Conservation (phyloP, 2,888 invertebrate genomes). For the Galerucella calmariensis region DNA sequence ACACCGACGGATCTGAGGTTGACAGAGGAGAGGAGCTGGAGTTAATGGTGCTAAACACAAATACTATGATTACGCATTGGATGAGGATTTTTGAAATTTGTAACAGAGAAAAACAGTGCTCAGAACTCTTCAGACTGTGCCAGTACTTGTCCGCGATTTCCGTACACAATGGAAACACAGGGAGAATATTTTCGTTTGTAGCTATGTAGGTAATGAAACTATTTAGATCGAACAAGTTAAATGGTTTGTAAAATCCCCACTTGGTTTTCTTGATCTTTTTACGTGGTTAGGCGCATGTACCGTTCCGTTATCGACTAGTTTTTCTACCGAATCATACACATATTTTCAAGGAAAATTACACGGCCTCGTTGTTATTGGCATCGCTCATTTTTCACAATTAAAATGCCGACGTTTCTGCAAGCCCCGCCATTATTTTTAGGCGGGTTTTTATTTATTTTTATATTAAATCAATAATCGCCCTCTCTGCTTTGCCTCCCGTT, state of each 20-base stretch:
- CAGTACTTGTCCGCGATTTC: too few relatives aligned
- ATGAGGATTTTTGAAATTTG: too few relatives aligned
- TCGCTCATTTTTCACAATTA: constrained; percentile 44
- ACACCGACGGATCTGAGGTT: too few relatives aligned
- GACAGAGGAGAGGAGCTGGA: too few relatives aligned
- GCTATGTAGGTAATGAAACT: not conserved
- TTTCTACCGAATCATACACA: constrained; percentile 42
- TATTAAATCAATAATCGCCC: constrained; percentile 45
- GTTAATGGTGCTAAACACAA: too few relatives aligned
- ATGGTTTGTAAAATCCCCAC: constrained; percentile 56
- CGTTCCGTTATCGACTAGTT: constrained; percentile 57
- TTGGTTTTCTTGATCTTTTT: constrained; percentile 57
- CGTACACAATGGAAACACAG: too few relatives aligned
- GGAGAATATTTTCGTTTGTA: not conserved
- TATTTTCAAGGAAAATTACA: constrained; percentile 40
- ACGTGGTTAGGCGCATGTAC: constrained; percentile 47
- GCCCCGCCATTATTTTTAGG: constrained; percentile 40
- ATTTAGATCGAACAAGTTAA: constrained; percentile 9
- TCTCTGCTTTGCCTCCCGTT: constrained; percentile 36
- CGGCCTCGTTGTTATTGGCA: constrained; percentile 33
- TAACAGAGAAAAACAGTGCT: too few relatives aligned
- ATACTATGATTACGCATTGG: too few relatives aligned
- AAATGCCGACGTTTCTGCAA: constrained; percentile 36
- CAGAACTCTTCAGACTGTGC: too few relatives aligned
- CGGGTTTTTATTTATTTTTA: constrained; percentile 44